A percentile compares a stretch with the other conserved stretches of the same genome.
Conservation (phyloP, 2,113 vertebrate species). For the Corydoras sp. region DNA sequence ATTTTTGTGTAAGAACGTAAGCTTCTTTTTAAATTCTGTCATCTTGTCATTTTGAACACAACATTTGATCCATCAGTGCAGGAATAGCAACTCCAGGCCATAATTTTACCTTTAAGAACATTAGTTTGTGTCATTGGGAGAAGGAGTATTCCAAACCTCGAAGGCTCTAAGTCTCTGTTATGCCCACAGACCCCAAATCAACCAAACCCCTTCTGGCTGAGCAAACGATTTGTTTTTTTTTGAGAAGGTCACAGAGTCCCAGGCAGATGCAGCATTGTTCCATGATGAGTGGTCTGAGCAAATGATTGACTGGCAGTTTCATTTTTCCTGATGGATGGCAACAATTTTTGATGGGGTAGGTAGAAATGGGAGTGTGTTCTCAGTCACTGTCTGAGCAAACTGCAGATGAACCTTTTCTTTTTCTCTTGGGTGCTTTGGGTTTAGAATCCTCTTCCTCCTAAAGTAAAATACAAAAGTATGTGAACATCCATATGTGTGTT, state of each 20-base stretch:
- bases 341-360: slow-evolving; percentile 24
- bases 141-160: slow-evolving; percentile 16
- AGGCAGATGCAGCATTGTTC: slow-evolving; percentile 33
- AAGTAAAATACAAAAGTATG: no score
- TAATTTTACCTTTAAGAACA: slow-evolving; percentile 32
- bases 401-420: slow-evolving; percentile 84
- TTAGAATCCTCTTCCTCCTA: slow-evolving; percentile 93
- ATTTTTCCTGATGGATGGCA: slow-evolving; percentile 44
- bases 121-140: slow-evolving; percentile 37
- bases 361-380: slow-evolving; percentile 43
- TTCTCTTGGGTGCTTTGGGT: slow-evolving; percentile 86
- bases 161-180: slow-evolving; percentile 22
- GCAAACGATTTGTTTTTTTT: slow-evolving; percentile 7
- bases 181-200: slow-evolving; percentile 22
- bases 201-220: slow-evolving; percentile 36
- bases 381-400: slow-evolving; percentile 93
- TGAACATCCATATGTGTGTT: no score
- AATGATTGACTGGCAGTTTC: slow-evolving; percentile 36
- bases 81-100: no score
- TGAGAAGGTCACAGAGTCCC: slow-evolving; percentile 36
- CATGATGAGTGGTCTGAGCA: slow-evolving; percentile 39
- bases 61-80: not conserved
- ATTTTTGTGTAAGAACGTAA: not conserved
- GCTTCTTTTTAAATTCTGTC: no score
- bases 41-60: slow-evolving; percentile 4